Base-by-base conservation (phyloP, 2,888 invertebrate species). In the Eristalinus sepulchralis region DNA sequence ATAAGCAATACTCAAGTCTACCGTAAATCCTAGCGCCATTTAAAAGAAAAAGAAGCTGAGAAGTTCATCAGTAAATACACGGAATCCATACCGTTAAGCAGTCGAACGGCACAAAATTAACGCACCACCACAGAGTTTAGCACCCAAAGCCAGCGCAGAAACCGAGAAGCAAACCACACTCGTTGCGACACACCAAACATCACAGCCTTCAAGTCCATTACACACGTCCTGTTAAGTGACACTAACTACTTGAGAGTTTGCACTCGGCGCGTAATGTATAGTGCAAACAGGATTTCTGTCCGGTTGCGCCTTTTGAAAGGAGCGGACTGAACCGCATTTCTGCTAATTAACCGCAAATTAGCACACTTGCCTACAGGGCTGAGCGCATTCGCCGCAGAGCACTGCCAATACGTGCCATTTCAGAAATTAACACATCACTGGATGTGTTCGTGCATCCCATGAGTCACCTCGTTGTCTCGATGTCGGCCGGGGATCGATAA, bases 261-360 rank as follows among this genome's bases (percentile, higher is more conserved):
- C 80, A 72, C 84, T 71, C 62, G 63, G 31, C 71, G 71, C 62
- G 80, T 85, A 85, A 85, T 68, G 47, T 24, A 13, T 72, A 67
- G 22, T 53, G 67, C 71, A 84, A 84, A 72, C 66, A 71, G 11
- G 34, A 53, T 71, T 57, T 59, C 39, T 62, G 71, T 72, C 66
- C 80, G 57, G 70, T 80, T 76, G 62, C 34, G 57, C 75, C 62
- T 81, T 85, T 72, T 47, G 47, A 53, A 72, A 68, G 63, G 71
- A 62, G 72, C 71, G 47, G 57, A 47, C 31, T n/a, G 24, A 85
- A 81, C 84, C 84, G 63, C 84, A 81, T 80, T 85, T 85, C 81
- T 85, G 84, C 59, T 85, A 85, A 85, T 85, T 81, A 68, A 81
- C 84, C 84, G 72, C 84, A 85, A 85, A 85, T 85, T 81, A 85